A percentile compares a stretch with the other conserved stretches of the same genome.
Evolutionary conservation across 1,140 invertebrate genomes (phyloP).

Genomic region (Zaprionus taronus): DNA sequence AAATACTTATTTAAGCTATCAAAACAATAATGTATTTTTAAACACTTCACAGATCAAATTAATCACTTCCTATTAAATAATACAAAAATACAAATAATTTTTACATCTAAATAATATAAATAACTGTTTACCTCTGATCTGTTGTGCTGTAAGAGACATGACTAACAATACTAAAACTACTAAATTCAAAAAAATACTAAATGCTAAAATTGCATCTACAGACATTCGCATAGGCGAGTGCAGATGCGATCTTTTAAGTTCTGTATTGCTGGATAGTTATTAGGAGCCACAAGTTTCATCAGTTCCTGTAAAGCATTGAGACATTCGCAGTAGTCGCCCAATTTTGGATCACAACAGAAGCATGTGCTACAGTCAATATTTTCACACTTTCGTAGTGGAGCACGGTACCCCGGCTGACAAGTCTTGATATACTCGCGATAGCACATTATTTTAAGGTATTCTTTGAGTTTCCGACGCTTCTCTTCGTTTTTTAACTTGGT

Average conservation of each 20-base stretch:
- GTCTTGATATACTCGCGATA: constrained; percentile 40
- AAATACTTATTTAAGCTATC: background rate
- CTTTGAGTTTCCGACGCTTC: constrained; percentile 21
- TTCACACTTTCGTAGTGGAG: constrained; percentile 34
- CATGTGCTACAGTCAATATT: constrained; percentile 16
- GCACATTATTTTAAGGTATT: constrained; percentile 51
- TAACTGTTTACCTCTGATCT: background rate
- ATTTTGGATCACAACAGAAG: constrained; percentile 35
- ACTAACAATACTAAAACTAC: background rate
- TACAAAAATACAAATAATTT: background rate
- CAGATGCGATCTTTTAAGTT: constrained; percentile 17
- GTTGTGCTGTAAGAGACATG: background rate
- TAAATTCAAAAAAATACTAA: background rate
- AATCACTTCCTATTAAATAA: background rate
- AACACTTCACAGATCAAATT: background rate
- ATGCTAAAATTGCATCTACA: background rate
- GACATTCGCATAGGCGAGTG: constrained; percentile 11
- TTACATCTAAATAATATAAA: background rate
- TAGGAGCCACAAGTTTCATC: constrained; percentile 27
- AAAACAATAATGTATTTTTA: background rate
- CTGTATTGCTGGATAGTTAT: background rate
- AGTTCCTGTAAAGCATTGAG: constrained; percentile 50
- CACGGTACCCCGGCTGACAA: background rate
- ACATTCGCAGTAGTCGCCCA: constrained; percentile 41
- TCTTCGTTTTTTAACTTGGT: constrained; percentile 39